A percentile compares a stretch with the other conserved stretches of the same genome.
These are phyloP conservation scores for Pristionchus maxplancki DNA, from an alignment of 2,888 invertebrate genomes.

Conservation along the genomic window DNA sequence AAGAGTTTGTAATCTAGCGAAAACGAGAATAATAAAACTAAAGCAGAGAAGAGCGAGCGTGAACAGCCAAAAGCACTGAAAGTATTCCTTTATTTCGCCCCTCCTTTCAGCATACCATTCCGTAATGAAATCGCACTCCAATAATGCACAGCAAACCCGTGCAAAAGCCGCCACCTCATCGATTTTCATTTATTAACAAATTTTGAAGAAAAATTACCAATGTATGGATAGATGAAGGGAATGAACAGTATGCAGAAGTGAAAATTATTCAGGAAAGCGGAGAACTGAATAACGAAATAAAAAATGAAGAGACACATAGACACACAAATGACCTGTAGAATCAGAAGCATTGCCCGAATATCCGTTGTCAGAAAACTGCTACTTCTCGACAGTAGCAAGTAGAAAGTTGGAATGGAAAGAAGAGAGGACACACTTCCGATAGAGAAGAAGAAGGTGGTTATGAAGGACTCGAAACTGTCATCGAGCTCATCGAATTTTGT, in stretches of 20 bases:
- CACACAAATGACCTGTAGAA: not conserved
- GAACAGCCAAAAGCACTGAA: not conserved
- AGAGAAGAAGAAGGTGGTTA: not conserved
- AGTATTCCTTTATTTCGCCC: not conserved
- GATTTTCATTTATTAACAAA: too few relatives aligned
- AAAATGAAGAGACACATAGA: not conserved
- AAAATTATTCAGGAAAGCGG: not conserved
- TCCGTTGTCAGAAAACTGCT: not conserved
- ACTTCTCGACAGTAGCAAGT: not conserved
- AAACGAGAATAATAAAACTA: not conserved
- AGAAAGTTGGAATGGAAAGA: not conserved
- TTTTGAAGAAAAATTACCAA: not conserved
- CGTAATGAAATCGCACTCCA: not conserved
- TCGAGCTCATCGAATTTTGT: not conserved
- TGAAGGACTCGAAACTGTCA: not conserved
- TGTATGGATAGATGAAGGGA: not conserved
- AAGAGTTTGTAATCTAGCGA: not conserved
- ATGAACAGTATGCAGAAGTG: not conserved
- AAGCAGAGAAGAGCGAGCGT: not conserved
- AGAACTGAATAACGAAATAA: not conserved
- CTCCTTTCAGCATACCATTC: not conserved
- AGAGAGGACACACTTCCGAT: not conserved
- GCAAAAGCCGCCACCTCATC: not conserved
- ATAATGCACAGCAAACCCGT: not conserved
- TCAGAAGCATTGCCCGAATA: not conserved